Percentiles rank a stretch among this genome's conserved stretches.
Evolutionary conservation across 2,797 vertebrate species (phyloP).

Genomic region (Nannoperca obscura): DNA sequence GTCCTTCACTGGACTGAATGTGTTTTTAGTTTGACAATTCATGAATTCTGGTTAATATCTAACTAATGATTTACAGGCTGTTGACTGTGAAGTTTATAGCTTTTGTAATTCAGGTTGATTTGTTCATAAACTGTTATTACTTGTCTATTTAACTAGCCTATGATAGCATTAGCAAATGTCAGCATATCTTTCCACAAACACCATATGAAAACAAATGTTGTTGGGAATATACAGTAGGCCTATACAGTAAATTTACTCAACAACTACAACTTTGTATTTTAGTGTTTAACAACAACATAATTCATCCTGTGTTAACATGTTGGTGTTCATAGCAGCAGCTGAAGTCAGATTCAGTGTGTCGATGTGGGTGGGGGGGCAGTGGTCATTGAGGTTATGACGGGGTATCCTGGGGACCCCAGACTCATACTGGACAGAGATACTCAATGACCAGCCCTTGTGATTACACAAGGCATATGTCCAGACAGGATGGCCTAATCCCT

Average conservation of each 20-base stretch:
- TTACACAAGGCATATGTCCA: constrained; percentile 82
- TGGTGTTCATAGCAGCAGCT: not conserved
- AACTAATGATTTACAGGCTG: not conserved
- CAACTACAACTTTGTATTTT: not conserved
- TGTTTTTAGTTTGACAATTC: not conserved
- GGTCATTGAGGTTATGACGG: constrained; percentile 16
- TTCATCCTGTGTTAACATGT: not conserved
- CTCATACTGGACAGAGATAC: constrained; percentile 64
- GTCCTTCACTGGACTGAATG: not conserved
- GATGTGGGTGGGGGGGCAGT: not conserved
- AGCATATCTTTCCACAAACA: not conserved
- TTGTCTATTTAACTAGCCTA: not conserved
- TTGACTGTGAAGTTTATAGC: not conserved
- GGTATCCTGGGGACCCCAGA: constrained; percentile 55
- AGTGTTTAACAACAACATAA: not conserved
- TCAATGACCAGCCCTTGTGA: constrained; percentile 79
- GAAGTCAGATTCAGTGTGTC: not conserved
- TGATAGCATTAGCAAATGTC: not conserved
- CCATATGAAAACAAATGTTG: not conserved
- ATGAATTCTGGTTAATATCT: not conserved
- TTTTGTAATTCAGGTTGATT: not conserved
- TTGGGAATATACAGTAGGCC: not conserved
- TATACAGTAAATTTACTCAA: not conserved
- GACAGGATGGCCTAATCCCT: constrained; percentile 85
- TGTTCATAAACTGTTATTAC: not conserved